Conservation (phyloP, 2,797 vertebrate genomes). For the Craterocephalus amniculus region DNA sequence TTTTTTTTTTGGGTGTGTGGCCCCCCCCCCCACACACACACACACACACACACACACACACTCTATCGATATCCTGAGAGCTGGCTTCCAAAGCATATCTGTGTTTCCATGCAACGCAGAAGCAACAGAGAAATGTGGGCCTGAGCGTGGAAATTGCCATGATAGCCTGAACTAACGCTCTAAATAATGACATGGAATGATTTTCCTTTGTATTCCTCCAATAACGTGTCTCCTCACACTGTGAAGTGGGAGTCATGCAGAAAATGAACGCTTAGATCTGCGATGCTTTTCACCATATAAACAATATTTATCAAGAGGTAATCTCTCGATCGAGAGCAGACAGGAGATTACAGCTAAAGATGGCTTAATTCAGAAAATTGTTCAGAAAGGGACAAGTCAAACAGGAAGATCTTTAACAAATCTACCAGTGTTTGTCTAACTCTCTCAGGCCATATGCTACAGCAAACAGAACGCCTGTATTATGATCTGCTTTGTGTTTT, state of each 20-base stretch:
- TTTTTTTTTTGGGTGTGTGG: conserved; percentile 1
- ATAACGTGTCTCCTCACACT: conserved; percentile 72
- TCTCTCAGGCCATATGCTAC: conserved; percentile 78
- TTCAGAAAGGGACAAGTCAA: conserved; percentile 49
- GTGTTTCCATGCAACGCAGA: conserved; percentile 63
- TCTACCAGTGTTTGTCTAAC: conserved; percentile 75
- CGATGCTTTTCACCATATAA: conserved; percentile 68
- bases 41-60: too few relatives aligned
- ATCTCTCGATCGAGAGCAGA: conserved; percentile 81
- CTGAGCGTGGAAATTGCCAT: conserved; percentile 76
- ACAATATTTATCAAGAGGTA: conserved; percentile 80
- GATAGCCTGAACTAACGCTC: conserved; percentile 79
- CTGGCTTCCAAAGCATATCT: conserved; percentile 68
- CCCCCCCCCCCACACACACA: too few relatives aligned
- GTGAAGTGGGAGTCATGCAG: conserved; percentile 69
- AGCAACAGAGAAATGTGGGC: conserved; percentile 70
- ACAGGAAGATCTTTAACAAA: conserved; percentile 73
- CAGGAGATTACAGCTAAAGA: conserved; percentile 78
- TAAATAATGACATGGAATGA: conserved; percentile 79
- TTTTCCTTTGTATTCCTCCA: conserved; percentile 76
- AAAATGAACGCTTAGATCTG: conserved; percentile 71
- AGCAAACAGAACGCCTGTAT: conserved; percentile 67
- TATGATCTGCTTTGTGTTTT: conserved; percentile 80
- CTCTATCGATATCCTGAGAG: conserved; percentile 72
- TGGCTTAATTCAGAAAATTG: conserved; percentile 75